These are phyloP conservation scores for Epizoanthus ramosus DNA, from an alignment of 92 coral and sea anemone species.

Conservation along the genomic window DNA sequence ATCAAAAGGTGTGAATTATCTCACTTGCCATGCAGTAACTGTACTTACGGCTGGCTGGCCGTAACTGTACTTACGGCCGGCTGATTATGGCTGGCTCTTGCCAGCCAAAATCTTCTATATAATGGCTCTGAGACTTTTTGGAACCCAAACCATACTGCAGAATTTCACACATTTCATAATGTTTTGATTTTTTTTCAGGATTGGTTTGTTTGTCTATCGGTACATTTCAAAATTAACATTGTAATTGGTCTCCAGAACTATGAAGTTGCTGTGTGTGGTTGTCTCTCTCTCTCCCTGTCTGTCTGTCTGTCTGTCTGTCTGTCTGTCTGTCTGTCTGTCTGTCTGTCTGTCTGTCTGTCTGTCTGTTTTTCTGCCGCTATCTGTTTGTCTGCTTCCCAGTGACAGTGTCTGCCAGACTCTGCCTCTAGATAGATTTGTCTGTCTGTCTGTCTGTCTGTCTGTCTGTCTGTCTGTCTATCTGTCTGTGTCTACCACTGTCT, in stretches of 20 bases:
- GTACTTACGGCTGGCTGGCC: no score
- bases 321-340: neutral
- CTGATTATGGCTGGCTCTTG: no score
- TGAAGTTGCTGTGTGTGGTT: neutral
- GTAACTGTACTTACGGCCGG: neutral
- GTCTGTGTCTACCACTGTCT: neutral
- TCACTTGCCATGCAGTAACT: neutral
- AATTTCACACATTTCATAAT: neutral
- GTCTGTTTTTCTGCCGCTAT: no score
- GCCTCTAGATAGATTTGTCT: neutral
- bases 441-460: neutral
- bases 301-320: no score
- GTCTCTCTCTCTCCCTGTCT: no score
- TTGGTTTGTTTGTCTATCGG: no score
- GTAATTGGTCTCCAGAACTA: no score
- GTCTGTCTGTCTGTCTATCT: neutral
- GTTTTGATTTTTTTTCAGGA: no score
- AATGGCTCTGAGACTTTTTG: neutral
- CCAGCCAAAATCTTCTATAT: neutral
- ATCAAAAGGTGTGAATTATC: constrained; percentile 68
- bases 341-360: no score
- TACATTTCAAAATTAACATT: no score
- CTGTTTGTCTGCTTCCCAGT: no score
- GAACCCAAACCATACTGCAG: neutral
- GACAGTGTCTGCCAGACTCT: neutral